Evolutionary conservation across 2,797 vertebrate genomes (phyloP), one percentile per base, ranked within the genome.

Genomic region (Geotria australis): DNA sequence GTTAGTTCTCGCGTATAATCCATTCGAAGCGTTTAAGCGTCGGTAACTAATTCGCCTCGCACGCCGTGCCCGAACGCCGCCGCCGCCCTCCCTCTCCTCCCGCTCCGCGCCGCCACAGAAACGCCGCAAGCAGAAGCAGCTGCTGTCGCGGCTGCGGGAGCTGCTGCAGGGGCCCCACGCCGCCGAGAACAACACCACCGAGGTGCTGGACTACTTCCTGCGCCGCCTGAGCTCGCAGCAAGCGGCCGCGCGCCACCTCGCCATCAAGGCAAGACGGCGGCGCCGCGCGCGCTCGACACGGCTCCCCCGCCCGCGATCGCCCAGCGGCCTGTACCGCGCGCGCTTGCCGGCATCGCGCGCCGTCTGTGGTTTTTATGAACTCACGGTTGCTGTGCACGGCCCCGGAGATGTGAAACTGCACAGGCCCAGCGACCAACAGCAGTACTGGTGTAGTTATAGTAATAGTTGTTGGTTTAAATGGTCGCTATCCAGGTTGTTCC

Each of bases 191-290:
- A 99, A 91, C 48, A 93, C 91, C 0, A 89, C 86, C 0, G 91
- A 99, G 66, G 91, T 99, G 63, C 72, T 99, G 12, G 91, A 99
- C 72, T 99, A 99, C 69, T 99, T 99, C 64, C 73, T 99, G 38
- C 76, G 91, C 2, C 79, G 91, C 12, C 78, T 99, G 24, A 85
- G 89, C 64, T 96, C 91, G 11, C 80, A 89, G 9, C 89, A 99
- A 68, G 82, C 89, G 68, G 85, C 91, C 11, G 94, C 91, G 1
- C 69, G 91, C 24, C 83, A 88, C 24, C 70, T 99, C 59, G 89
- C 91, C 59, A 95, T 86, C 80, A 95, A 96, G 84, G 91, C 94
- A 70, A 48, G 56, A 13, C 8, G 46, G 46, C 47, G 48, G 5
- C 3, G 46, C 24, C 10, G 8, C 10, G 24, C 15, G 15, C 15